Conservation (phyloP, 2,113 vertebrate genomes). For the Caracal caracal region DNA sequence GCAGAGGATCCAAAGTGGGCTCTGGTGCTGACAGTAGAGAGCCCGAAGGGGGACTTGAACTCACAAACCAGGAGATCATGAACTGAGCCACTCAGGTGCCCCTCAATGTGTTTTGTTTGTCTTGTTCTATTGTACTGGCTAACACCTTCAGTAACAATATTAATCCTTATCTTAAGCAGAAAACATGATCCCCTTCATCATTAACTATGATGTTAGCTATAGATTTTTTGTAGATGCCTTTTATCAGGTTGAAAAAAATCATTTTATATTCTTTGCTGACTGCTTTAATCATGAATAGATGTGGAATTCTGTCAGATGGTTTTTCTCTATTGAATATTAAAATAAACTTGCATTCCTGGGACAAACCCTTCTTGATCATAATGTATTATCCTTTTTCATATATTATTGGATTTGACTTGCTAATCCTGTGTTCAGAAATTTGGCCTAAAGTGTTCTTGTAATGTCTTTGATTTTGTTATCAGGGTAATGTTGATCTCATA, state of each 20-base stretch:
- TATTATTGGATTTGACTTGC: slow-evolving; percentile 23
- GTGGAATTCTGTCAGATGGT: neutral
- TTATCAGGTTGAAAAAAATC: slow-evolving; percentile 45
- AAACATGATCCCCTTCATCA: slow-evolving; percentile 16
- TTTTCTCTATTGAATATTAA: slow-evolving; percentile 38
- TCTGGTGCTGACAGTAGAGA: too few relatives aligned
- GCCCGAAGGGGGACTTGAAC: too few relatives aligned
- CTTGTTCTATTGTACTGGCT: neutral
- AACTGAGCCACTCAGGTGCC: too few relatives aligned
- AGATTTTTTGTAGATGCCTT: slow-evolving; percentile 34
- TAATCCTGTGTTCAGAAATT: slow-evolving; percentile 42
- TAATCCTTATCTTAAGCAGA: neutral
- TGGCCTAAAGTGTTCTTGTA: slow-evolving; percentile 12
- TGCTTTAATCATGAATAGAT: slow-evolving; percentile 36
- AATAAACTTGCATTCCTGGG: slow-evolving; percentile 21
- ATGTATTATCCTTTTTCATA: slow-evolving; percentile 3
- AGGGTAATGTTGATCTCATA: neutral
- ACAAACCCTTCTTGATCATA: neutral
- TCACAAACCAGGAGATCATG: too few relatives aligned
- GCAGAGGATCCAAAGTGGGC: too few relatives aligned
- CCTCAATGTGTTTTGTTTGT: neutral
- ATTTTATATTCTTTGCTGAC: slow-evolving; percentile 23
- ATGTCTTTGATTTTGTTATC: slow-evolving; percentile 20
- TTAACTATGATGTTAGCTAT: neutral
- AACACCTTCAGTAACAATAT: slow-evolving; percentile 37